Base-by-base conservation (phyloP, 2,888 invertebrate genomes). In the Salpingus planirostris region DNA sequence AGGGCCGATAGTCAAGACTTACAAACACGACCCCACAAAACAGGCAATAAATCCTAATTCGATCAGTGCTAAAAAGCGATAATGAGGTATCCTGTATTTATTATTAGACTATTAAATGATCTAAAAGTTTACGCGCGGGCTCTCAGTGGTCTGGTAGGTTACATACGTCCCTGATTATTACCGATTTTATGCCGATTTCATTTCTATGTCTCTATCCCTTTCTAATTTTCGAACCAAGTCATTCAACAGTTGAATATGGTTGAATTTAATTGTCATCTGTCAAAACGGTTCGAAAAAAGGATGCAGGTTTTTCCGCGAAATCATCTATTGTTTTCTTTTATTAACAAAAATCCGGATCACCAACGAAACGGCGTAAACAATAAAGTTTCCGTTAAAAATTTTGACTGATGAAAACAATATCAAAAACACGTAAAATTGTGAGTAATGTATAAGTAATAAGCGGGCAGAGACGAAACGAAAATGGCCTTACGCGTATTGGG, bases 1-100 rank as follows among this genome's bases (percentile, higher is more conserved):
- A 56, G 91, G 88, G 0, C 87, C 95, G 0, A 55, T 93, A 24
- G 74, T 80, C 21, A 92, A 89, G 65, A 95, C 95, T 0, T 95
- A 76, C 56, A 80, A 85, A 62, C 80, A 76, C 59, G 84, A 93
- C 63, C 92, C 93, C 2, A 80, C 80, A 28, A 79, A 79, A 51
- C 57, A 63, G 29, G 42, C 28, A 15, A 40, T 35, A 8, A 45
- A 5, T 5, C 5, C 41, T 35, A 37, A 36, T 46, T 31, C 49
- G 21, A 52, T 75, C 13, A 63, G 71, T 60, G 69, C 73, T n/a
- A 75, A 76, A 59, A 63, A 71, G 46, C 69, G 70, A 56, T 36
- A 32, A 29, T 27, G 15, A 31, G 18, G 8, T 18, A 6, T 18
- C 5, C 8, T 18, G n/a, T 11, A 13, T n/a, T n/a, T n/a, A n/a